Percentiles rank a stretch among this genome's conserved stretches.
These are phyloP conservation scores for Ctenomys sociabilis DNA, from an alignment of 2,113 vertebrate species.

Conservation along the genomic window DNA sequence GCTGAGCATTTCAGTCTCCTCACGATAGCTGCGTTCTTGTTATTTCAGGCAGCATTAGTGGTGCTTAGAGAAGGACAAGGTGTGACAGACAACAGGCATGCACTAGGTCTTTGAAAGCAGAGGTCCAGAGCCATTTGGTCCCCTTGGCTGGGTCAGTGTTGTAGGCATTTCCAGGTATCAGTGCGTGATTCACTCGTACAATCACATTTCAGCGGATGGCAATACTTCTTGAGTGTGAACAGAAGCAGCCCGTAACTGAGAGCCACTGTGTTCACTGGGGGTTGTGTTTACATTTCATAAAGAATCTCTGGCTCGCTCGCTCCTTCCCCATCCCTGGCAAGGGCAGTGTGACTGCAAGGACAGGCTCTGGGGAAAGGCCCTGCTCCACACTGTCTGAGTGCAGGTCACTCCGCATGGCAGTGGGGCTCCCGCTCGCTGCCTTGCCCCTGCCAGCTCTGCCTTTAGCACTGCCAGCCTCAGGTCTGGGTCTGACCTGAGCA, in stretches of 20 bases:
- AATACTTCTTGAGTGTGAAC: not conserved
- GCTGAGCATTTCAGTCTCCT: not conserved
- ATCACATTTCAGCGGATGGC: not conserved
- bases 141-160: not conserved
- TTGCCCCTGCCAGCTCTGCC: not conserved
- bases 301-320: not conserved
- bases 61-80: not conserved
- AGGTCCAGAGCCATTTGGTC: not conserved
- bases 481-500: not conserved
- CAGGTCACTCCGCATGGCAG: not conserved
- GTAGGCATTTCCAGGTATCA: not conserved
- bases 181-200: not conserved
- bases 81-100: not conserved
- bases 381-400: not conserved
- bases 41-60: not conserved
- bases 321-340: slow-evolving; percentile 8
- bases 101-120: not conserved
- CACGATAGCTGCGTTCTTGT: not conserved
- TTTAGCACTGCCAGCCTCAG: rapidly evolving
- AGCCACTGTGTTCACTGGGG: not conserved
- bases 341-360: slow-evolving; percentile 9
- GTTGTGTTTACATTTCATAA: not conserved
- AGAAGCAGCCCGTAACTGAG: not conserved
- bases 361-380: slow-evolving; percentile 30
- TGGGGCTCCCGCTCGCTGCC: not conserved